These are phyloP conservation scores for Holothuria leucospilota DNA, from an alignment of 53 echinoderm and acorn worm species.

Conservation along the genomic window DNA sequence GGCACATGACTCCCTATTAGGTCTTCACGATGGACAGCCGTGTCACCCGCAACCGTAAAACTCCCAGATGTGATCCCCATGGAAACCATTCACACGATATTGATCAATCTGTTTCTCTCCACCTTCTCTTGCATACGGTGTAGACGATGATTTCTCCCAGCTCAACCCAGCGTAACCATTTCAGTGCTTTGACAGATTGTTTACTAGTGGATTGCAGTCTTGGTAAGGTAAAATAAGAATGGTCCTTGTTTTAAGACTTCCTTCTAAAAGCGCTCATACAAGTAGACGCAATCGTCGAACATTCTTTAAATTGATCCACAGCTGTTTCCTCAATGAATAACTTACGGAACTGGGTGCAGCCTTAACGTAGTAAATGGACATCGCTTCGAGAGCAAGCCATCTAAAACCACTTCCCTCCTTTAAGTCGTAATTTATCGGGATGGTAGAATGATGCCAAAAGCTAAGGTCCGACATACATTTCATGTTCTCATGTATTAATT, in stretches of 20 bases:
- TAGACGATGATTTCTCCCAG: not conserved
- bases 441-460: not conserved
- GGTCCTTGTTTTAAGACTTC: constrained; percentile 16
- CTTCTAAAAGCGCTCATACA: constrained; percentile 25
- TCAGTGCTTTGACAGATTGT: constrained; percentile 43
- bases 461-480: too few species aligned
- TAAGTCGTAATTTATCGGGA: not conserved
- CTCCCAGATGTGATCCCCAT: constrained; percentile 34
- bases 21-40: not conserved
- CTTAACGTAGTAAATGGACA: constrained; percentile 56
- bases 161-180: constrained; percentile 40
- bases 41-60: constrained; percentile 21
- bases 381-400: constrained; percentile 37
- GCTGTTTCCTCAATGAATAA: too few species aligned
- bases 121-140: constrained; percentile 29
- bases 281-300: constrained; percentile 61
- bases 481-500: too few species aligned
- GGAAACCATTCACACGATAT: constrained; percentile 51
- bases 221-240: not conserved
- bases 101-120: constrained; percentile 7
- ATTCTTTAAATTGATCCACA: too few species aligned
- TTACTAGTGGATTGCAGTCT: not conserved
- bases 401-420: not conserved
- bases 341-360: too few species aligned
- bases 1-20: not conserved